Evolutionary conservation across 2,888 invertebrate species (phyloP).

Genomic region (Microchrysa polita): DNA sequence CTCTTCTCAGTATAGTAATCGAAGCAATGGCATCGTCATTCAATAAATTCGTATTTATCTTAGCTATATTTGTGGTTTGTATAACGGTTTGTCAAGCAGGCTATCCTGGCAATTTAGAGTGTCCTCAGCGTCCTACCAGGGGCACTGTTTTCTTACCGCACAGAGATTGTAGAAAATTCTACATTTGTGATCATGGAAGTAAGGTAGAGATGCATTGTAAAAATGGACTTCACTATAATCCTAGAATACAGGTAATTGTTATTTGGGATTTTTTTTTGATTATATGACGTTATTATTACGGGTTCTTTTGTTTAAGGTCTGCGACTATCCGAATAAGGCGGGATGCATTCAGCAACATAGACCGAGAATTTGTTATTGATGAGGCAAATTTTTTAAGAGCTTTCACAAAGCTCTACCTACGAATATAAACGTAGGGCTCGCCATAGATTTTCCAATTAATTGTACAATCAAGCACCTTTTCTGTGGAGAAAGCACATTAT

Average conservation of each 20-base stretch:
- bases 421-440: too few relatives aligned
- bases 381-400: neutral
- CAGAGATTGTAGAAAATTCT: constrained; percentile 26
- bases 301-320: constrained; percentile 14
- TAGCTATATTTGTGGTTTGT: too few relatives aligned
- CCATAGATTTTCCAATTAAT: too few relatives aligned
- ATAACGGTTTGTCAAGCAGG: too few relatives aligned
- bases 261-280: neutral
- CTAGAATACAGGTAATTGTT: neutral
- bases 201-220: constrained; percentile 15
- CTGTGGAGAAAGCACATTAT: too few relatives aligned
- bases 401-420: too few relatives aligned
- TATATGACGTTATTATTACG: neutral
- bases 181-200: constrained; percentile 34
- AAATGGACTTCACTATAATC: constrained; percentile 27
- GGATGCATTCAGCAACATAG: constrained; percentile 8
- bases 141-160: constrained; percentile 16
- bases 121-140: constrained; percentile 6
- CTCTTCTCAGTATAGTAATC: too few relatives aligned
- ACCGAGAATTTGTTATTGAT: neutral
- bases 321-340: constrained; percentile 23
- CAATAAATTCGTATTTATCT: too few relatives aligned
- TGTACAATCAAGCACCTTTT: too few relatives aligned
- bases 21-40: too few relatives aligned
- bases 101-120: neutral